Evolutionary conservation across 2,888 invertebrate genomes (phyloP), one percentile per base, ranked within the genome.

Genomic region (Aphidoletes aphidimyza): DNA sequence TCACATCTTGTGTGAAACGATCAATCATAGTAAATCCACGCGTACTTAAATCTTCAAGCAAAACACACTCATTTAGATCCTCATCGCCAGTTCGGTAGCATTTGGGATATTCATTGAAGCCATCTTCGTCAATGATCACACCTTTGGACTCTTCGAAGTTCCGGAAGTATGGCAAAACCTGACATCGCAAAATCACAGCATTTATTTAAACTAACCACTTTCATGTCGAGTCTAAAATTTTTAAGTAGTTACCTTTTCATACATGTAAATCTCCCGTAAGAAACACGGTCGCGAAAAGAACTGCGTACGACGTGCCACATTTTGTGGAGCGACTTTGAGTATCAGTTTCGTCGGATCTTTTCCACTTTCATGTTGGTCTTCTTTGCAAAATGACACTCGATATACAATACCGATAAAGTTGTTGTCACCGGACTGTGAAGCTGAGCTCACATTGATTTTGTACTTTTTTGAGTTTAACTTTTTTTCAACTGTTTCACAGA

Each of bases 1-100:
- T 69, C 11, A 22, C 17, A n/a, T 84, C 84, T 54, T 89, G 89
- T 84, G 91, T 89, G 85, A 91, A 89, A 78, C 88, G 90, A 37
- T 81, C 81, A 11, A 81, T 37, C 89, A 91, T 90, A 26, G 87
- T 86, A 86, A 89, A 92, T 14, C 89, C 90, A 37, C 87, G 86
- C 19, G 87, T 86, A 84, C 88, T 87, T 34, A 92, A 87, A 86
- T 92, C 91, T 86, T 91, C 91, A 89, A 90, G 89, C 2, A 88
- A 89, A 11, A 90, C 89, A 37, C 89, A 86, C 86, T 90, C 88
- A 45, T 86, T 85, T 84, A 86, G 87, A 5, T 89, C 89, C 0
- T 87, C 87, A 8, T 36, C 59, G 17, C 84, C 0, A 11, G 85
- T 37, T 83, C 34, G 36, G 45, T 39, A 85, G 34, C 85, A 85